These are phyloP conservation scores for Drosophila eugracilis DNA, from an alignment of 1,140 invertebrate species.

Conservation along the genomic window DNA sequence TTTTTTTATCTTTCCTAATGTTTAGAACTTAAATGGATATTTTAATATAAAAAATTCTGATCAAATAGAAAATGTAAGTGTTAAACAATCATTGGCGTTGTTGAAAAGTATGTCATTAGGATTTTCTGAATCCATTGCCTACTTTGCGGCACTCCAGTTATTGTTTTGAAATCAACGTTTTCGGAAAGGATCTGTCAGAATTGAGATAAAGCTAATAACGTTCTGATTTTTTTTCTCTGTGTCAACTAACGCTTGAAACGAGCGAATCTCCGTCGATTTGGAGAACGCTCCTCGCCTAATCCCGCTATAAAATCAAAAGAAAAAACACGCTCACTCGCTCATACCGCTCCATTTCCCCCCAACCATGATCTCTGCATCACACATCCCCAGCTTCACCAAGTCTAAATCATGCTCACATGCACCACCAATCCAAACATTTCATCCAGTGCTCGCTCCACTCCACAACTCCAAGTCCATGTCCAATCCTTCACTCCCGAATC, in stretches of 20 bases:
- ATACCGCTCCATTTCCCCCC: constrained; percentile 78
- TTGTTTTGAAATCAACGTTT: constrained; percentile 1
- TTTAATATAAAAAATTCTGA: too few species aligned
- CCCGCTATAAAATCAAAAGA: constrained; percentile 37
- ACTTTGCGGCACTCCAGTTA: background rate
- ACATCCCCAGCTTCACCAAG: constrained; percentile 45
- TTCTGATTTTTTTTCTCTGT: constrained; percentile 39
- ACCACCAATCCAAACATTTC: constrained; percentile 37
- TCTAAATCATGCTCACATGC: constrained; percentile 40
- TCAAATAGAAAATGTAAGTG: too few species aligned
- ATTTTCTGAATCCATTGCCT: background rate
- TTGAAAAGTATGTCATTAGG: too few species aligned
- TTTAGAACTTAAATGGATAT: too few species aligned
- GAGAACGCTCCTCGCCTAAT: constrained; percentile 29
- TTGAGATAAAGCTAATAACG: constrained; percentile 3
- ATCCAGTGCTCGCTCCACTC: constrained; percentile 50
- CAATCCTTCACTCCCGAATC: constrained; percentile 43
- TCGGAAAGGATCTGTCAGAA: background rate
- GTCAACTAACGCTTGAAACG: constrained; percentile 34
- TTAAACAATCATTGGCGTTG: too few species aligned
- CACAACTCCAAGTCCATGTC: constrained; percentile 28
- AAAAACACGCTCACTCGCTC: constrained; percentile 76
- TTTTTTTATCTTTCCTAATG: background rate
- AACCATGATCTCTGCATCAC: constrained; percentile 72
- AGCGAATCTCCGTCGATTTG: constrained; percentile 16